These are phyloP conservation scores for Cyclina sinensis DNA, from an alignment of 1,140 invertebrate genomes.

Conservation along the genomic window DNA sequence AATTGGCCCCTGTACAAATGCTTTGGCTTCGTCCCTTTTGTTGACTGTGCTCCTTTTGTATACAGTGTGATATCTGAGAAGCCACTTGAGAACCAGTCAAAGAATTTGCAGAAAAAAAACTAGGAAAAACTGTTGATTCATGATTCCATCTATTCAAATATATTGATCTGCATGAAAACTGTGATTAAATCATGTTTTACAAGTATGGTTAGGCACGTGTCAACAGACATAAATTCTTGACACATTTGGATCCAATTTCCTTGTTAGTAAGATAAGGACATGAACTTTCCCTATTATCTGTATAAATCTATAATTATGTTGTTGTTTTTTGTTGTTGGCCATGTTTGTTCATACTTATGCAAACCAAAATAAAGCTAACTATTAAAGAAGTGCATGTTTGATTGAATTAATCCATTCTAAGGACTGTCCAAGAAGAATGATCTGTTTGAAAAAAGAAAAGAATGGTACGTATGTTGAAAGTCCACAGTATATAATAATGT, in stretches of 20 bases:
- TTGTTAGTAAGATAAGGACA: neutral
- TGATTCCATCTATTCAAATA: neutral
- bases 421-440: too few relatives aligned
- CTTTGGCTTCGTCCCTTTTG: neutral
- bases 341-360: too few relatives aligned
- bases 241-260: neutral
- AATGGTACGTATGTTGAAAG: too few relatives aligned
- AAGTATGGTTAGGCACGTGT: neutral
- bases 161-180: constrained; percentile 3
- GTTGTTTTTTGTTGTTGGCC: too few relatives aligned
- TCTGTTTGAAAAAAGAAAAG: too few relatives aligned
- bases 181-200: constrained; percentile 11
- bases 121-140: neutral
- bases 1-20: neutral
- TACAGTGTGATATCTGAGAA: neutral
- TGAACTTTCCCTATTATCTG: too few relatives aligned
- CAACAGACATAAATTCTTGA: constrained; percentile 16
- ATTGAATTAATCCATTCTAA: too few relatives aligned
- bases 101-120: neutral
- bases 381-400: too few relatives aligned
- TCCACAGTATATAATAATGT: too few relatives aligned
- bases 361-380: too few relatives aligned
- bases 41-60: neutral
- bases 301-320: too few relatives aligned
- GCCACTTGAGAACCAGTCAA: neutral